Evolutionary conservation across 2,113 vertebrate genomes (phyloP).

Genomic region (Scartelaos histophorus): DNA sequence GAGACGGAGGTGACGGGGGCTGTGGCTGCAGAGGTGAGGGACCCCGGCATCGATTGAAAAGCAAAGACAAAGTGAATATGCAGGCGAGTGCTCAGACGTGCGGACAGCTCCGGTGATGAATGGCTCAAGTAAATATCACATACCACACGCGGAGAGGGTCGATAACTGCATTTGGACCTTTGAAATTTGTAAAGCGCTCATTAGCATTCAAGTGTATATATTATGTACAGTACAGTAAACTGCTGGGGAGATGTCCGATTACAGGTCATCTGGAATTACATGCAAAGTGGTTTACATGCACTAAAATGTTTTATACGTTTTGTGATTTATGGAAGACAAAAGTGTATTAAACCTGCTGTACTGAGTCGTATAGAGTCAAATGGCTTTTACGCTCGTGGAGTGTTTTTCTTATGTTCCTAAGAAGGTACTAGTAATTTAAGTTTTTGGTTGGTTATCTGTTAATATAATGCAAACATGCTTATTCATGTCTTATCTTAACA

Average conservation of each 20-base stretch:
- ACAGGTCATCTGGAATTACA: background rate
- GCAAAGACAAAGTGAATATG: slow-evolving; percentile 44
- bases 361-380: too few relatives aligned
- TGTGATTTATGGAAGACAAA: too few relatives aligned
- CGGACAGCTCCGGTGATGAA: slow-evolving; percentile 42
- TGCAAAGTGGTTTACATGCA: background rate
- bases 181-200: background rate
- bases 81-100: slow-evolving; percentile 28
- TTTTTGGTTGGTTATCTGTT: too few relatives aligned
- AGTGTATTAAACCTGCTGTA: too few relatives aligned
- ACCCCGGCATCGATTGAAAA: slow-evolving; percentile 36
- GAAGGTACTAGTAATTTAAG: too few relatives aligned
- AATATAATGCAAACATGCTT: too few relatives aligned
- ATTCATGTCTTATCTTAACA: background rate
- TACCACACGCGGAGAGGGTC: slow-evolving; percentile 37
- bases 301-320: too few relatives aligned
- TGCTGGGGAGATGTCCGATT: background rate
- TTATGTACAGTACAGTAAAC: background rate
- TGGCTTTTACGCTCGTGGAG: too few relatives aligned
- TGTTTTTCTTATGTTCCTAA: too few relatives aligned
- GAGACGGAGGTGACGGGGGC: slow-evolving; percentile 28
- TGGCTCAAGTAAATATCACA: slow-evolving; percentile 46
- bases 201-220: background rate
- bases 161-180: slow-evolving; percentile 4
- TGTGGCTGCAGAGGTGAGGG: slow-evolving; percentile 40